A percentile compares a stretch with the other conserved stretches of the same genome.
Evolutionary conservation across 2,113 vertebrate genomes (phyloP).

Genomic region (Crypturellus undulatus): DNA sequence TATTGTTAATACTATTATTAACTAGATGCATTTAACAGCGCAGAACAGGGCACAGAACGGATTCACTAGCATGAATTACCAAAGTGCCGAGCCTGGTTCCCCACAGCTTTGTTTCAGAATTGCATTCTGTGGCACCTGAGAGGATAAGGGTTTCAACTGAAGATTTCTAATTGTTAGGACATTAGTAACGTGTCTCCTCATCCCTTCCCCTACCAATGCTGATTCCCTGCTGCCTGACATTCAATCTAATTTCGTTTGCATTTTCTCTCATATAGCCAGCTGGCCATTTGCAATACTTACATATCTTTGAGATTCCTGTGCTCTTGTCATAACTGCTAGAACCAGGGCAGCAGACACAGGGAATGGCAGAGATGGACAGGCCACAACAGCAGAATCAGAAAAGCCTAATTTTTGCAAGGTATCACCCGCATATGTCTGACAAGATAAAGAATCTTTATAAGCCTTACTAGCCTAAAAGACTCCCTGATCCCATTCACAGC

Average conservation of each 20-base stretch:
- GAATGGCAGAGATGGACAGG: neutral
- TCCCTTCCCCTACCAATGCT: neutral
- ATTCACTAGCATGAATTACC: neutral
- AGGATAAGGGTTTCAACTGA: neutral
- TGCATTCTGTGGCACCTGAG: neutral
- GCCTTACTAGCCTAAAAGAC: neutral
- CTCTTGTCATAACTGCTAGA: neutral
- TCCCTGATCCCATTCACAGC: neutral
- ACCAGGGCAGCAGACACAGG: accelerated
- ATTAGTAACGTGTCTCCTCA: neutral
- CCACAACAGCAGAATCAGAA: neutral
- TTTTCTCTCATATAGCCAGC: neutral
- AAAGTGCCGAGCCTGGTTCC: neutral
- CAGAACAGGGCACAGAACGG: neutral
- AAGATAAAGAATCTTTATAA: neutral
- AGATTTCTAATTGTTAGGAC: neutral
- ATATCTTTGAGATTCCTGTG: neutral
- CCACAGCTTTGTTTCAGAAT: accelerated
- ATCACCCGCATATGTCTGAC: neutral
- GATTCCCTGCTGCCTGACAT: neutral
- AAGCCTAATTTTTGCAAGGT: neutral
- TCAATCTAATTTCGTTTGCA: neutral
- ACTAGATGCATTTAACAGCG: neutral
- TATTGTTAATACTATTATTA: neutral
- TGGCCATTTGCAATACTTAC: neutral